A percentile compares a stretch with the other conserved stretches of the same genome.
These are phyloP conservation scores for Cairina moschata DNA, from an alignment of 2,113 vertebrate species.

Conservation along the genomic window DNA sequence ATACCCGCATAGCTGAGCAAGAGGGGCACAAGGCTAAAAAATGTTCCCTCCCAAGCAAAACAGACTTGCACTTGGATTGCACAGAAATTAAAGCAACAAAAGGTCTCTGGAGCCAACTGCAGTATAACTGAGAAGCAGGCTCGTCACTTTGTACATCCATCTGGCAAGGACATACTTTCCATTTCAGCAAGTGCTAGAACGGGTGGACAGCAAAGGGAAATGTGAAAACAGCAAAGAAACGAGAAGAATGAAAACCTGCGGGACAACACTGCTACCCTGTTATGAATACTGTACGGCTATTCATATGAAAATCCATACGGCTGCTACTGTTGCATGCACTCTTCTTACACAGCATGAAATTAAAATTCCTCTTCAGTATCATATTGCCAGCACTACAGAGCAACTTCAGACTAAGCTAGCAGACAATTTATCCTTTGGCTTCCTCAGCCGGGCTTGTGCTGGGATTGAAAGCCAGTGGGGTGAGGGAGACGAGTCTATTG, in stretches of 20 bases:
- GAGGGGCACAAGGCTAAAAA: slow-evolving; percentile 72
- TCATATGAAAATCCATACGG: slow-evolving; percentile 72
- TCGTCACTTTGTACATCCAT: slow-evolving; percentile 30
- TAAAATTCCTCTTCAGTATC: slow-evolving; percentile 71
- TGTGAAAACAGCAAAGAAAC: slow-evolving; percentile 31
- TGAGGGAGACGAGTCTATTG: slow-evolving; percentile 61
- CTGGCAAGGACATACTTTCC: slow-evolving; percentile 61
- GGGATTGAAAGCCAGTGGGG: slow-evolving; percentile 60
- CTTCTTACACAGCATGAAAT: slow-evolving; percentile 74
- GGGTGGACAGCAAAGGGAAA: slow-evolving; percentile 35
- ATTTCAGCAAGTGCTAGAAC: slow-evolving; percentile 47
- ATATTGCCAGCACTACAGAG: slow-evolving; percentile 48
- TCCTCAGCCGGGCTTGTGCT: neutral
- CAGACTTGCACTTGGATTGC: slow-evolving; percentile 56
- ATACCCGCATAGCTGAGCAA: slow-evolving; percentile 57
- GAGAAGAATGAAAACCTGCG: slow-evolving; percentile 61
- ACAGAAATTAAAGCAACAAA: slow-evolving; percentile 52
- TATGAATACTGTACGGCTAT: slow-evolving; percentile 49
- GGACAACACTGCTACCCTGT: slow-evolving; percentile 56
- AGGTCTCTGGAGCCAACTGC: slow-evolving; percentile 41
- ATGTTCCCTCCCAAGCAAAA: slow-evolving; percentile 53
- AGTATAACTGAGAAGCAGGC: neutral
- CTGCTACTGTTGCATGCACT: slow-evolving; percentile 61
- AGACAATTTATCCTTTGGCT: slow-evolving; percentile 71
- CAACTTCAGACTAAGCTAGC: slow-evolving; percentile 44